These are phyloP conservation scores for Brachionus sp. DNA, from an alignment of 1,140 invertebrate species.

Conservation along the genomic window DNA sequence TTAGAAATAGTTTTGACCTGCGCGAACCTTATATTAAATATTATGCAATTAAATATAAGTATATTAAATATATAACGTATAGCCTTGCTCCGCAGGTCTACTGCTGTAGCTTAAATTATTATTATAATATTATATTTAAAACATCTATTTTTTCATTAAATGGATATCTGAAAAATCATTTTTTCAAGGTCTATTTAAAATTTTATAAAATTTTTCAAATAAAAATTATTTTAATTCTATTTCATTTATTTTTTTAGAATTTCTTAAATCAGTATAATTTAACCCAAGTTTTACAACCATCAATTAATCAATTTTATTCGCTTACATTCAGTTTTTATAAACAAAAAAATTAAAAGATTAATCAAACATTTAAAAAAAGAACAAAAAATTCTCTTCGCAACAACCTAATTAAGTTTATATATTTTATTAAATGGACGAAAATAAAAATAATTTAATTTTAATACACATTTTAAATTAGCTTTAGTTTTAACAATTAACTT, in stretches of 20 bases:
- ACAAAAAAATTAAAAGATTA: background rate
- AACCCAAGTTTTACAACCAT: background rate
- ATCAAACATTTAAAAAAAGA: background rate
- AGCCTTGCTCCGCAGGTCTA: no score
- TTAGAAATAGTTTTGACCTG: no score
- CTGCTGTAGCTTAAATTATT: no score
- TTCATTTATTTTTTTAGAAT: background rate
- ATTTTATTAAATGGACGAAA: background rate
- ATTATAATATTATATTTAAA: no score
- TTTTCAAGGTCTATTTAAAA: no score
- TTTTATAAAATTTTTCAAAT: no score
- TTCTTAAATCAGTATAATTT: background rate
- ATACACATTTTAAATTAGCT: background rate
- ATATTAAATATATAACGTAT: no score
- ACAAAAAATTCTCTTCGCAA: background rate
- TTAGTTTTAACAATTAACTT: background rate
- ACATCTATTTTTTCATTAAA: no score
- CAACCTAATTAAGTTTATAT: background rate
- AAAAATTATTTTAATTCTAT: background rate
- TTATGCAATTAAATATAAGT: no score
- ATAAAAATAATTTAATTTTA: background rate
- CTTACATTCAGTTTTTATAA: background rate
- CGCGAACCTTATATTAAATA: no score
- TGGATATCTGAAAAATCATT: no score
- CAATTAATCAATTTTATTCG: background rate